Base-by-base conservation (phyloP, 2,113 vertebrate genomes). In the Lepidothrix coronata region DNA sequence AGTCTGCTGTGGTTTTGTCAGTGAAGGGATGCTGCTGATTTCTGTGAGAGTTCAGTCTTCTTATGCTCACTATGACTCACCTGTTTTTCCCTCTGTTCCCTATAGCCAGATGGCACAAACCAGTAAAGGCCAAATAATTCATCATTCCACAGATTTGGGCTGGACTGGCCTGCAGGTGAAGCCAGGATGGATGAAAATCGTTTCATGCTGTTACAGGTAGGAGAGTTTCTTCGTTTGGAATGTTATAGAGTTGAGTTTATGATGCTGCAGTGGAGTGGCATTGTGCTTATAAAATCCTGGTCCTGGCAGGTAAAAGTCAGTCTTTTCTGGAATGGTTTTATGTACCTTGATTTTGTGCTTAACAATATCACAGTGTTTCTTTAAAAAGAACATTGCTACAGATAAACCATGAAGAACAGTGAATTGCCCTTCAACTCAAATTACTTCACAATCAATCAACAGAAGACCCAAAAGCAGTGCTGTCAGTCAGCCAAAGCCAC, bases 41-140 rank as follows among this genome's bases (percentile, higher is more conserved):
- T 79, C 54, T 76, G 52, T 3, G 24, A 85, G 88, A 94, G 79
- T 82, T 43, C 80, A 68, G 1, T 73, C 51, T 86, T 85, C 43
- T 57, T 35, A 2, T 72, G 81, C 62, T 83, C 30, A 8, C 72
- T 86, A 7, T 80, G 88, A 88, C 78, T 96, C 95, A 84, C 75
- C 75, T 95, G 17, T 63, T 96, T 94, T 91, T 84, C 67, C 59
- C 41, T 72, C 9, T 95, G 73, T 88, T 95, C 62, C 39, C 93
- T 59, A 13, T 63, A 96, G 75, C 75, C 95, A 95, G 72, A 94
- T 84, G 79, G 85, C 75, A 84, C 28, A 62, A 88, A 35, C 31
- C 59, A 77, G 61, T 43, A n/a, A 83, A 94, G 82, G 82, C 79
- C 95, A 88, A 91, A 71, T 57, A 91, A 94, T 74, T 93, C 48